Evolutionary conservation across 2,888 invertebrate genomes (phyloP).

Genomic region (Boloria selene): DNA sequence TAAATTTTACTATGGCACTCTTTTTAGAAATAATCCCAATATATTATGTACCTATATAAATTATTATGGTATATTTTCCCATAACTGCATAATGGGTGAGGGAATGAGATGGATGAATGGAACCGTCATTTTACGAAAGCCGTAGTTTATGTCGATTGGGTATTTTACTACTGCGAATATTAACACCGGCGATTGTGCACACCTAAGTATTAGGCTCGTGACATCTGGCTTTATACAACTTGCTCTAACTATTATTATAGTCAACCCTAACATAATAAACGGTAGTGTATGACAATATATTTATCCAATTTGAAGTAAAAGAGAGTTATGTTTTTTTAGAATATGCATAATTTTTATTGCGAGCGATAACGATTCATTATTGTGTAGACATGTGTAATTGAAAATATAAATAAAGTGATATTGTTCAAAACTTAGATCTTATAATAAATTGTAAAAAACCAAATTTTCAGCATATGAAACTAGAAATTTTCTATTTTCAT

Average conservation of each 20-base stretch:
- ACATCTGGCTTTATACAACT: constrained; percentile 8
- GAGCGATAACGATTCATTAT: no score
- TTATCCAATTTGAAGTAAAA: no score
- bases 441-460: no score
- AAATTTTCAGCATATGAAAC: no score
- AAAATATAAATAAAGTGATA: no score
- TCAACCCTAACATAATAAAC: not conserved
- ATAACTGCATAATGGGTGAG: not conserved
- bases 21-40: constrained; percentile 4
- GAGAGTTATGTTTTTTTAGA: no score
- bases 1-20: constrained; percentile 7
- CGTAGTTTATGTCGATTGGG: constrained; percentile 2
- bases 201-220: constrained; percentile 1
- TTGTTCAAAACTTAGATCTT: no score
- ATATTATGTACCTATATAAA: not conserved
- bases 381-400: no score
- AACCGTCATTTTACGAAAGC: not conserved
- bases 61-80: constrained; percentile 1
- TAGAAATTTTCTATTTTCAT: no score
- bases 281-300: not conserved
- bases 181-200: constrained; percentile 1
- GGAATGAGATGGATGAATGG: not conserved
- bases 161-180: not conserved
- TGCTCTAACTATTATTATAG: constrained; percentile 2
- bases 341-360: no score